phyloP scores from a whole-genome alignment of 2,888 invertebrate species.

The Ditylenchus weischeri region DNA sequence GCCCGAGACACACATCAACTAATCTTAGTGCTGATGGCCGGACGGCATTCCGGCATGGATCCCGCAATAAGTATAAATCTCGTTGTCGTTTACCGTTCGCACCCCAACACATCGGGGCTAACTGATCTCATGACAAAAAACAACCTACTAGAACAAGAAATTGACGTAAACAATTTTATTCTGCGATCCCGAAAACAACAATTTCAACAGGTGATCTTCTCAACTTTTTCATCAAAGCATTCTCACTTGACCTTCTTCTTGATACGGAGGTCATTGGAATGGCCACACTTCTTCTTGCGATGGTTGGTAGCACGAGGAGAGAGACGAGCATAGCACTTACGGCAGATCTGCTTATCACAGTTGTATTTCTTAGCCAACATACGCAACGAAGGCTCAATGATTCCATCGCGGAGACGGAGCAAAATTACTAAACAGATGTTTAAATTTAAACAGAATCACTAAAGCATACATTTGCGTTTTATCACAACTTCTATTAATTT shows the following conservation, averaged over 20 bases:
- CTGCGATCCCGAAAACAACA: conserved; percentile 9
- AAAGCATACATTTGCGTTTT: too few relatives aligned
- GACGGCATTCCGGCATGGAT: too few relatives aligned
- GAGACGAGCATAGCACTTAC: conserved; percentile 97
- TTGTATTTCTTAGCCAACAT: conserved; percentile 98
- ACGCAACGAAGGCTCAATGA: conserved; percentile 94
- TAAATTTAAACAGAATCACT: too few relatives aligned
- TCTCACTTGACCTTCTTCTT: conserved; percentile 95
- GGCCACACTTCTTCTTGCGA: conserved; percentile 98
- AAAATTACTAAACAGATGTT: too few relatives aligned
- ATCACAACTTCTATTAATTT: too few relatives aligned
- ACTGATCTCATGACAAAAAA: too few relatives aligned
- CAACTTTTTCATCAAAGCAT: conserved; percentile 24
- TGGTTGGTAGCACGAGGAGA: conserved; percentile 98
- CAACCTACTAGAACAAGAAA: too few relatives aligned
- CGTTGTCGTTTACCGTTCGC: too few relatives aligned
- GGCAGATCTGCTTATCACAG: conserved; percentile 95
- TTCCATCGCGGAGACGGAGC: conserved; percentile 61
- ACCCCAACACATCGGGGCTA: too few relatives aligned
- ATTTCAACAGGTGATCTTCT: not conserved
- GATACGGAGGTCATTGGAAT: conserved; percentile 96
- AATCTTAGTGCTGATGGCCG: too few relatives aligned
- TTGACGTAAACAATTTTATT: conserved; percentile 20
- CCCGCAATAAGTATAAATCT: too few relatives aligned
- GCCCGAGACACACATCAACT: too few relatives aligned